Base-by-base conservation (phyloP, 2,797 vertebrate species). In the Cyclopterus lumpus region DNA sequence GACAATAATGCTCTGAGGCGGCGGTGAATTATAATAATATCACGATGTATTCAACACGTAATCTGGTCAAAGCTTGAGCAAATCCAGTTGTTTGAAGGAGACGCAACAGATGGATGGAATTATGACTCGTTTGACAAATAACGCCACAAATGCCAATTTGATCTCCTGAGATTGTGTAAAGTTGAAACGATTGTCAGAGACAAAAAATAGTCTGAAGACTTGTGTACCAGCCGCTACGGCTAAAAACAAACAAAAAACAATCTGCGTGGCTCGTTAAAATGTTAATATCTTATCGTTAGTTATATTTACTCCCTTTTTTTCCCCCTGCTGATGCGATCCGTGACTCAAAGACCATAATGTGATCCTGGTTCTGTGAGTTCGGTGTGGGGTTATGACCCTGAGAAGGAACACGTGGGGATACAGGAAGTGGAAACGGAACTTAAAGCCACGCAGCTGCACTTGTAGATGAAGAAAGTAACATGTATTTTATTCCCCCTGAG, bases 361-460 rank as follows among this genome's bases (percentile, higher is more conserved):
- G 40, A 42, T 42, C 38, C 15, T n/a, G n/a, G 15, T 42, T 7
- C 8, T 42, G 16, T 46, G 42, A 46, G 6, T 46, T 46, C n/a
- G n/a, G 20, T 42, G 3, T 20, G 16, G 62, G 4, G 16, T 18
- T 28, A 55, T 62, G 51, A 26, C 49, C 69, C 51, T 72, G 59
- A 75, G 59, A 55, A 12, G 16, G 42, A 73, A 61, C 46, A 42
- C 60, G 48, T 18, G 7, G 30, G 42, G n/a, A n/a, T 5, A n/a
- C 26, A 55, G 28, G 79, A 53, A 84, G 65, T 48, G 18, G 57
- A 67, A n/a, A 65, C 53, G 44, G 36, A 64, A 53, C 40, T 34
- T 16, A 58, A 66, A 61, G 46, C 48, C 68, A 26, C 67, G 36
- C 75, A 79, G 59, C 38, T 59, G 8, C 32, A 38, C 81, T 81